Evolutionary conservation across 2,113 vertebrate genomes (phyloP).

Genomic region (Catharus fuscescens): DNA sequence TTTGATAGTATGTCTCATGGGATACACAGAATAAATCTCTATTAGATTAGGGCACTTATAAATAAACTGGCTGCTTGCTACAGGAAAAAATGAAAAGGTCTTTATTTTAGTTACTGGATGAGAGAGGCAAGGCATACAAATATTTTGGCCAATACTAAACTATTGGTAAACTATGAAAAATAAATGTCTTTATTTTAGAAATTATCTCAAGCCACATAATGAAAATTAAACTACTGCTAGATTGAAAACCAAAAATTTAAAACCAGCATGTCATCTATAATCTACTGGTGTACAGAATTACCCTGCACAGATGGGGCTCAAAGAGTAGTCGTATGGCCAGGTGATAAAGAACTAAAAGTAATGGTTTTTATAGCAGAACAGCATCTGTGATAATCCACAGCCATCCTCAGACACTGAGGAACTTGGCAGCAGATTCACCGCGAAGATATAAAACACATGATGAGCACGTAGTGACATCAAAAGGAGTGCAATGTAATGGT

Average conservation of each 20-base stretch:
- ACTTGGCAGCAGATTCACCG: neutral
- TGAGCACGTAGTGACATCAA: neutral
- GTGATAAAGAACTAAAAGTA: neutral
- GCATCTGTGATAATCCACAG: slow-evolving; percentile 1
- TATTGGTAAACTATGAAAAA: neutral
- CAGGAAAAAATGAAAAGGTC: neutral
- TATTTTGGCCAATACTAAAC: neutral
- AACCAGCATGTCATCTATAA: neutral
- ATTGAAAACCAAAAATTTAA: neutral
- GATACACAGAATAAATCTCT: slow-evolving; percentile 29
- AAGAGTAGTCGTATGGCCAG: neutral
- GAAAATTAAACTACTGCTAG: neutral
- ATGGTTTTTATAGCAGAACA: neutral
- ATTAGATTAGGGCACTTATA: slow-evolving; percentile 54
- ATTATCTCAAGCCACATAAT: neutral
- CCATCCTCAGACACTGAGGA: neutral
- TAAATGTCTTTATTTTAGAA: neutral
- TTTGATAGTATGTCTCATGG: neutral
- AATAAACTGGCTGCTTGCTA: slow-evolving; percentile 27
- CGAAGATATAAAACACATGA: slow-evolving; percentile 47
- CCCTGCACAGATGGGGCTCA: neutral
- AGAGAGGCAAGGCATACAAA: neutral
- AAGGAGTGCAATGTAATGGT: slow-evolving; percentile 13
- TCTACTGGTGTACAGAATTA: neutral
- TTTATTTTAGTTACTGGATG: neutral